Evolutionary conservation across 2,113 vertebrate genomes (phyloP).

Genomic region (Pituophis catenifer): DNA sequence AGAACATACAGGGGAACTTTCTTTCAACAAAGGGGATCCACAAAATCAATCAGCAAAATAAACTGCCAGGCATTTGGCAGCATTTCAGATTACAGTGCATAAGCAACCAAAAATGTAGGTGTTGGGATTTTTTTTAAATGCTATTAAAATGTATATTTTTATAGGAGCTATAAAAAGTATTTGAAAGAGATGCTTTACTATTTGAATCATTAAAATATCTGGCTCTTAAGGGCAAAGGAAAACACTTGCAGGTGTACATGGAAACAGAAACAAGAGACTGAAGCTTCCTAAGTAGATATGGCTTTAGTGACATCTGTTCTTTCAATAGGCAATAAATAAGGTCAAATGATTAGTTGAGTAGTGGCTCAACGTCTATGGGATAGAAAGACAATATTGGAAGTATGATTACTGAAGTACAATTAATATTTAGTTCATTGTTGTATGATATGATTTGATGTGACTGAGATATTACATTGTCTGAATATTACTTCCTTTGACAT

Average conservation of each 20-base stretch:
- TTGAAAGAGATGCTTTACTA: background rate
- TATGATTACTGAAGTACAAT: conserved; percentile 27
- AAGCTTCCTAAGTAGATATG: background rate
- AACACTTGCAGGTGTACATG: background rate
- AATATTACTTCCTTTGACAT: conserved; percentile 57
- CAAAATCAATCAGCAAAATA: background rate
- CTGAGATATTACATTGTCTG: conserved; percentile 46
- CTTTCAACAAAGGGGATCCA: background rate
- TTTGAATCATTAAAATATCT: background rate
- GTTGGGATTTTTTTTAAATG: background rate
- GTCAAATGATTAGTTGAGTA: conserved; percentile 26
- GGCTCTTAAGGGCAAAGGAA: background rate
- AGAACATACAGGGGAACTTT: background rate
- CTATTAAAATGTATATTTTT: background rate
- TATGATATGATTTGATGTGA: conserved; percentile 50
- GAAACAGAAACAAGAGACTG: background rate
- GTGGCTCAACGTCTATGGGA: background rate
- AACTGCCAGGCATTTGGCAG: background rate
- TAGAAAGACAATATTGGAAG: conserved; percentile 40
- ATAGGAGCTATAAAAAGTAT: background rate
- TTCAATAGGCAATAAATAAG: background rate
- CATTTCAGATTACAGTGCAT: background rate
- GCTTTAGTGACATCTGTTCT: conserved; percentile 13
- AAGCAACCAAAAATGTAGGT: background rate
- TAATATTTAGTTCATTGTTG: conserved; percentile 49